A percentile compares a stretch with the other conserved stretches of the same genome.
Conservation (phyloP, 2,113 vertebrate species). For the Muscicapa adusta region DNA sequence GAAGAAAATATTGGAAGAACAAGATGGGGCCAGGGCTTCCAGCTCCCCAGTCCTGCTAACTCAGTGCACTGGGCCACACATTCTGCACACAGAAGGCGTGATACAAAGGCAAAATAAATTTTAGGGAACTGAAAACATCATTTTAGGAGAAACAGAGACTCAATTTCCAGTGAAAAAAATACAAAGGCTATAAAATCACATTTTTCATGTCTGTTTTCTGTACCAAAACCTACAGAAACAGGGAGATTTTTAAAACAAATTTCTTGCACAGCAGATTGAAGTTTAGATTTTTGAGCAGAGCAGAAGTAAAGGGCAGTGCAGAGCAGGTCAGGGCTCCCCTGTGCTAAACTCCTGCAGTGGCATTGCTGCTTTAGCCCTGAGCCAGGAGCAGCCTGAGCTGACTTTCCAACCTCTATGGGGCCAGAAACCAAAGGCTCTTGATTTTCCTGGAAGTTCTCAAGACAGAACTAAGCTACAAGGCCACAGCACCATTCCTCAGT, state of each 20-base stretch:
- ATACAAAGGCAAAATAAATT: neutral
- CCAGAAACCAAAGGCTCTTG: neutral
- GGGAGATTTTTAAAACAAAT: neutral
- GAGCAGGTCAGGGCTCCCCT: neutral
- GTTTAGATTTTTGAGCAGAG: neutral
- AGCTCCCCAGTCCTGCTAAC: neutral
- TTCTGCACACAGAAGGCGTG: neutral
- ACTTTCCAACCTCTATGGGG: neutral
- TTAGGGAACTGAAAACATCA: neutral
- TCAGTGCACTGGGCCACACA: neutral
- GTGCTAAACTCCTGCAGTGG: neutral
- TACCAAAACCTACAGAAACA: neutral
- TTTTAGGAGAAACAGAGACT: neutral
- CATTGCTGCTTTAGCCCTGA: neutral
- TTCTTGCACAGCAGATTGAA: neutral
- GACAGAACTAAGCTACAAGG: neutral
- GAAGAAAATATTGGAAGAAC: neutral
- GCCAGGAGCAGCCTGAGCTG: neutral
- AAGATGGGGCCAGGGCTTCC: neutral
- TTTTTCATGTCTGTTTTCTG: neutral
- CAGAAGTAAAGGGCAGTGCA: neutral
- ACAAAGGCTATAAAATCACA: neutral
- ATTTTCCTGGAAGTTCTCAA: neutral
- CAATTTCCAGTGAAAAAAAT: neutral
- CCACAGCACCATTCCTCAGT: neutral